Conservation (phyloP, 1,140 invertebrate genomes). For the Oscheius sp. region DNA sequence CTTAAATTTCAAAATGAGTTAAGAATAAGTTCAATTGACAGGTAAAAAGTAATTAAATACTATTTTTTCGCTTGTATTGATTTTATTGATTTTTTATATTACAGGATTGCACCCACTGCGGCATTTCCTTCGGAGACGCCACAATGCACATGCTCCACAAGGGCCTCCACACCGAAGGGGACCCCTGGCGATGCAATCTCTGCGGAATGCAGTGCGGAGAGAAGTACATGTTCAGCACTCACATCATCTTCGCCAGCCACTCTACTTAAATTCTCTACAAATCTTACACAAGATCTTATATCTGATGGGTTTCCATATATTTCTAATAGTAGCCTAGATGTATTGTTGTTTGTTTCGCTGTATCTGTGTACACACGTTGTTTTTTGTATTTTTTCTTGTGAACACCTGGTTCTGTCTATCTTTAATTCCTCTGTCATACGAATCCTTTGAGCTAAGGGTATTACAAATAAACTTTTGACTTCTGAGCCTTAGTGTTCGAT, state of each 20-base stretch:
- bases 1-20: too few species aligned
- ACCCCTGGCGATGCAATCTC: conserved; percentile 94
- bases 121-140: conserved; percentile 88
- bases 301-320: neutral
- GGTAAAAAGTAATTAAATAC: conserved; percentile 41
- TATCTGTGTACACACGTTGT: conserved; percentile 6
- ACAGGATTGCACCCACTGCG: conserved; percentile 80
- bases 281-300: neutral
- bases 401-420: neutral
- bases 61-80: too few species aligned
- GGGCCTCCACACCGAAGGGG: conserved; percentile 84
- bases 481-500: neutral
- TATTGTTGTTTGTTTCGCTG: neutral
- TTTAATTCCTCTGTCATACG: conserved; percentile 2
- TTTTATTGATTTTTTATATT: neutral
- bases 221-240: conserved; percentile 92
- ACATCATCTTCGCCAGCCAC: conserved; percentile 87
- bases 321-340: neutral
- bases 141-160: conserved; percentile 94
- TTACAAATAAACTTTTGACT: neutral
- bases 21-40: too few species aligned
- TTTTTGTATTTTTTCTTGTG: neutral
- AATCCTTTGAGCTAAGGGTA: conserved; percentile 4
- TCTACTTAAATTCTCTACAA: conserved; percentile 53
- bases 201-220: conserved; percentile 88